Evolutionary conservation across 2,888 invertebrate species (phyloP), one percentile per base, ranked within the genome.

Genomic region (Junonia oenone): DNA sequence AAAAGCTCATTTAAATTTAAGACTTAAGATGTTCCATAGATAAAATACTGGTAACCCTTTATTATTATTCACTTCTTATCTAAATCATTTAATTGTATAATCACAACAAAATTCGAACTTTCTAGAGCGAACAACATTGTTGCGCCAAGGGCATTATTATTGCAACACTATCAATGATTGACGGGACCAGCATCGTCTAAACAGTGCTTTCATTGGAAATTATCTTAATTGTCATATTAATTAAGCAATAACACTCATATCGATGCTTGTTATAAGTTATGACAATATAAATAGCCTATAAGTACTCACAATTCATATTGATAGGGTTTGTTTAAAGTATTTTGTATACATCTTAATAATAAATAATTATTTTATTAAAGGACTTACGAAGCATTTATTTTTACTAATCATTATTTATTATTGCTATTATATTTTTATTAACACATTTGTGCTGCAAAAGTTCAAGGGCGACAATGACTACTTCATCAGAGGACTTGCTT

Each of bases 171-270:
- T 38, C 38, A 17, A 38, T 17, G 11, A 17, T 38, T 38, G 9
- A 38, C 38, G 38, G 17, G 17, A 35, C 35, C 38, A 38, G 17
- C 14, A 38, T 38, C 38, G 11, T 17, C 15, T 17, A 38, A 38
- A 38, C 4, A 17, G 38, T 22, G 22, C 11, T 38, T 35, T 35
- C 14, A 35, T 35, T 13, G 17, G 9, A 9, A 17, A 37, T 37
- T 48, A 49, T 49, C 49, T 49, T 49, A 49, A 49, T 49, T 14
- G 37, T 38, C 14, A 3, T 15, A 38, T 38, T 38, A 49, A 49
- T 29, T 38, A 49, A 26, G 27, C 49, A 49, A 37, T 49, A 27
- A 31, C 31, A n/a, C 31, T 31, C 3, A 35, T 35, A 35, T 35
- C 35, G 5, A 22, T 22, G 5, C 22, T 22, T 22, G 22, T 22